Evolutionary conservation across 2,888 invertebrate species (phyloP), one percentile per base, ranked within the genome.

Genomic region (Loripinus fragilis): DNA sequence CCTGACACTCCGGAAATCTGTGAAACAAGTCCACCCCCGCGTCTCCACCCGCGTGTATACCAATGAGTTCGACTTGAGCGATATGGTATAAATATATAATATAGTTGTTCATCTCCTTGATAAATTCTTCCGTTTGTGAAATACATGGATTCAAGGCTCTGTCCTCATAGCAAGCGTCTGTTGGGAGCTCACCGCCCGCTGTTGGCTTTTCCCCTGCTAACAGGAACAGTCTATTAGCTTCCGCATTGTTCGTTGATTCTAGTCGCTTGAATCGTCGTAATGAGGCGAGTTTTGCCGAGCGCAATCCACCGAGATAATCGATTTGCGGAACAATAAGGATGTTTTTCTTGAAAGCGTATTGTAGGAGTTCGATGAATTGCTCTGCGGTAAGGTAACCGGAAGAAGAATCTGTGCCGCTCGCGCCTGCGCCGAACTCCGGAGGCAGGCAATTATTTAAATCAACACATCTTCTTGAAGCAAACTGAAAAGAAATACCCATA

Each of bases 361-460:
- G 2, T 1, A 83, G 1, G 33, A 83, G 35, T 17, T 73, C n/a
- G 2, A 2, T 5, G 28, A 80, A 78, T 0, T 87, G 81, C 1
- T 0, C 10, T n/a, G 42, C 25, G 0, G 78, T 76, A 42, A 84
- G 81, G 33, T 66, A 82, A 20, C 87, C 87, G 25, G 84, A 81
- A 0, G 82, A 81, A 23, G 76, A 80, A 45, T 72, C 71, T 0
- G 70, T 30, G 0, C 55, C 41, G 28, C 41, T 28, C 0, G 85
- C 85, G 0, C 86, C 88, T 0, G 85, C 82, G 0, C 86, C 88
- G 30, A 83, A 74, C 41, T 77, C 80, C 15, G 86, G 85, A 30
- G 81, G 76, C 8, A 88, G 75, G 64, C 88, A 88, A 17, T 33
- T 38, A 17, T 68, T 73, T 30, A 80, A 75, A 60, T 84, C 83